Base-by-base conservation (phyloP, 2,113 vertebrate species). In the Barbus barbus region DNA sequence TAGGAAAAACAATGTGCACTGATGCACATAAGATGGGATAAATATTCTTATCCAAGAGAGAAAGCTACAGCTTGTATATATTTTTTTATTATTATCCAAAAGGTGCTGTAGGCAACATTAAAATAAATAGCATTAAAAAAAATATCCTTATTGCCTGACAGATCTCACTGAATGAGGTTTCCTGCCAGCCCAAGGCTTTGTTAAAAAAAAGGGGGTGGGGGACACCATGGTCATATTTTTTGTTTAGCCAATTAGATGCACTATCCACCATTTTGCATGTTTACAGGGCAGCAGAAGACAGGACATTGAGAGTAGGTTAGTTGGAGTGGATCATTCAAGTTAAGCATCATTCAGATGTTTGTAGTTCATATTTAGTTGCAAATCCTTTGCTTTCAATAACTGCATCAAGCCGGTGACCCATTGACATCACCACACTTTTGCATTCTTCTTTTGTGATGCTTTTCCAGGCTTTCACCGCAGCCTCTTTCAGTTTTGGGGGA, bases 1-100 rank as follows among this genome's bases (percentile, higher is more conserved):
- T 38, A 24, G 24, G 14, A 83, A 81, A 71, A 79, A 46, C 4
- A 74, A 53, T 65, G 13, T 63, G 48, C 38, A 86, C 24, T 26
- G 41, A 75, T 28, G 51, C 74, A 67, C 7, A 44, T 24, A 44
- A 16, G 14, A 16, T 22, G 3, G 7, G 22, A 69, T 31, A 38
- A 72, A 44, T 60, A 65, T 3, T n/a, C 33, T 46, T 26, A 73
- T 78, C n/a, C 71, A 67, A 75, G 22, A 56, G 14, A 22, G 22
- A 4, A 28, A 9, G 48, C 31, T 22, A 20, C 3, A 78, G 44
- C 11, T 46, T 46, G 44, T 41, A 41, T n/a, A 26, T 24, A 36
- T 60, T 56, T 60, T 46, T 63, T n/a, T 26, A 28, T 31, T 13
- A n/a, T 69, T 38, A 69, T 71, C 12, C 33, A 38, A 38, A 69